Evolutionary conservation across 2,888 invertebrate species (phyloP), one percentile per base, ranked within the genome.

Genomic region (Cataglyphis rosenhaueri): DNA sequence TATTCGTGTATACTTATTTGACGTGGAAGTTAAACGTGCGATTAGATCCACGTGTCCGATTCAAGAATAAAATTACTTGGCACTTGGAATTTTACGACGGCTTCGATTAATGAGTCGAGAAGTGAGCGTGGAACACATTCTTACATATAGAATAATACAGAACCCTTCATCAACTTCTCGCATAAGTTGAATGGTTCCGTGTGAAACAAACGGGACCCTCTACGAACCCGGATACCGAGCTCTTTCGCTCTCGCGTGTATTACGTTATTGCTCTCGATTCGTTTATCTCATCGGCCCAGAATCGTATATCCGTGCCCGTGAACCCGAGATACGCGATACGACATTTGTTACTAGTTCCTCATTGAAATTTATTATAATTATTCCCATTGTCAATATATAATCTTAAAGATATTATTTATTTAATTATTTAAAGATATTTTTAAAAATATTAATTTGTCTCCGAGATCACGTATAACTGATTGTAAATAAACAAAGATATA

Each of bases 291-390:
- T 85, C 85, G 86, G 83, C 82, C 83, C 83, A 86, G 85, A 86
- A 88, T 85, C 74, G 84, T 74, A 78, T 78, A 87, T 87, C 87
- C 85, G 90, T 85, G 87, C 89, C 86, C 87, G 81, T 88, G 90
- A 90, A 88, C 83, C 59, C 79, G 35, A 68, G 52, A 32, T 59
- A 73, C 29, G 32, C 12, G 52, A 44, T 61, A 75, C 48, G 21
- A 35, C 29, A 48, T 65, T 44, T 38, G 61, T 38, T 64, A 57
- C 32, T 25, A 55, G 48, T 35, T 44, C 25, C 32, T 41, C 3
- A 59, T 57, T 44, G 29, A 78, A 55, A 38, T 71, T 32, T 21
- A 41, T 57, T n/a, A 21, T 21, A 3, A n/a, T 10, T 12, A n/a
- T 41, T 59, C 5, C 5, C 5, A n/a, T 32, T 32, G 0, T n/a